Evolutionary conservation across 2,797 vertebrate genomes (phyloP).

Genomic region (Trachurus trachurus): DNA sequence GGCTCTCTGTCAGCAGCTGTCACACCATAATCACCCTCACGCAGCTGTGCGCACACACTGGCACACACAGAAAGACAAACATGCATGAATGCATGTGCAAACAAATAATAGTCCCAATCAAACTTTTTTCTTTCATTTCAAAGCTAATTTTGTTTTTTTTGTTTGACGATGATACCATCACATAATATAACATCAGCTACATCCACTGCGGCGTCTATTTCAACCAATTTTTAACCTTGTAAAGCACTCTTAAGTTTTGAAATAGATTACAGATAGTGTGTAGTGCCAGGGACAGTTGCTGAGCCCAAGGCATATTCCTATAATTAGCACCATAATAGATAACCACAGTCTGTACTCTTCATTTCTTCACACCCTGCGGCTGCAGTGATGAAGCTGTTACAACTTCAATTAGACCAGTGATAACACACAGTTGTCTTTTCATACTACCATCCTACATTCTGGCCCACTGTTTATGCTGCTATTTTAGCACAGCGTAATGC

Average conservation of each 20-base stretch:
- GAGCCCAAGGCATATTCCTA: conserved; percentile 72
- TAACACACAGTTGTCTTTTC: conserved; percentile 61
- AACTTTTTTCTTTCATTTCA: conserved; percentile 51
- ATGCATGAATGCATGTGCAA: conserved; percentile 29
- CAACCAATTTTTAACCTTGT: conserved; percentile 45
- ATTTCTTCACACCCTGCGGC: conserved; percentile 63
- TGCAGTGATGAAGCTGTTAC: conserved; percentile 68
- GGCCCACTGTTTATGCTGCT: conserved; percentile 28
- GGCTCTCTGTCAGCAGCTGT: conserved; percentile 72
- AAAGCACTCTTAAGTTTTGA: conserved; percentile 64
- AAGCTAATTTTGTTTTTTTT: conserved; percentile 64
- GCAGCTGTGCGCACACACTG: conserved; percentile 51
- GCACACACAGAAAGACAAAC: conserved; percentile 17
- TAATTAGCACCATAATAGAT: conserved; percentile 78
- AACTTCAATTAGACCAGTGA: conserved; percentile 65
- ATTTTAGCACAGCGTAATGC: conserved; percentile 13
- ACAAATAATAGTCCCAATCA: conserved; percentile 62
- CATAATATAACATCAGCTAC: conserved; percentile 50
- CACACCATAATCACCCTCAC: conserved; percentile 57
- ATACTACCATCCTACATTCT: conserved; percentile 29
- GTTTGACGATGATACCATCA: conserved; percentile 41
- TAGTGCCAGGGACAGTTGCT: conserved; percentile 72
- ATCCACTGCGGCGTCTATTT: conserved; percentile 30
- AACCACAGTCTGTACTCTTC: conserved; percentile 68
- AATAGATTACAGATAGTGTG: conserved; percentile 64